phyloP scores from a whole-genome alignment of 2,888 invertebrate species.

The Drosophila testacea region DNA sequence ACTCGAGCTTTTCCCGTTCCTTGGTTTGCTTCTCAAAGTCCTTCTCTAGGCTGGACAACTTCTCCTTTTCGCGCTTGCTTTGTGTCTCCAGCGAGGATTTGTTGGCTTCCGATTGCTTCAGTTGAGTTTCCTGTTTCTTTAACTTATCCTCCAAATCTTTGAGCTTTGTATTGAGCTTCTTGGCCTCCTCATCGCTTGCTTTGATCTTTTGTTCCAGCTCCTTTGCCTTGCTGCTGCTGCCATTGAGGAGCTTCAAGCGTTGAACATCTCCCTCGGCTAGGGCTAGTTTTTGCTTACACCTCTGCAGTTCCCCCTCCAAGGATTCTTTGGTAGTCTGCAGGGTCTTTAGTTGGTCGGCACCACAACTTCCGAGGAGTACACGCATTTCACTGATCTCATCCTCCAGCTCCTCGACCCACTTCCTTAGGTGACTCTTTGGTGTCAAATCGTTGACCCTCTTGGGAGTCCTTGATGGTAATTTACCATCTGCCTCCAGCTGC shows the following conservation, averaged over 20 bases:
- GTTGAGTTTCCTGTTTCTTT: conserved; percentile 86
- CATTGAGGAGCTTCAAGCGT: conserved; percentile 73
- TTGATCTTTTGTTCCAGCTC: conserved; percentile 89
- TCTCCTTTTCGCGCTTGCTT: conserved; percentile 85
- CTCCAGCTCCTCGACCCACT: conserved; percentile 94
- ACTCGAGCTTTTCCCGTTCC: conserved; percentile 88
- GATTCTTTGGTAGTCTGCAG: conserved; percentile 89
- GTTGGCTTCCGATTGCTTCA: conserved; percentile 86
- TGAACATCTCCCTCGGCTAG: conserved; percentile 86
- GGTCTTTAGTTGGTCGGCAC: conserved; percentile 85
- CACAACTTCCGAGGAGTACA: conserved; percentile 84
- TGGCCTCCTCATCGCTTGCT: conserved; percentile 89
- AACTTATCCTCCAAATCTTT: conserved; percentile 86
- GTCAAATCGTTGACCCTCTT: conserved; percentile 90
- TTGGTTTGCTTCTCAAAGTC: conserved; percentile 88
- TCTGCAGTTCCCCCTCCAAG: conserved; percentile 88
- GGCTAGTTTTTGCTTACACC: conserved; percentile 88
- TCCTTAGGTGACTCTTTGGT: conserved; percentile 87
- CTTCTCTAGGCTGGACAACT: conserved; percentile 87
- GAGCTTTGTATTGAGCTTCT: conserved; percentile 87
- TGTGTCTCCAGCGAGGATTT: conserved; percentile 85
- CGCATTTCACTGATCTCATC: conserved; percentile 90
- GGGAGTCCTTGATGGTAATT: conserved; percentile 89
- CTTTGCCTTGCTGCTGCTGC: conserved; percentile 86
- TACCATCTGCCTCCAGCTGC: conserved; percentile 88